Base-by-base conservation (phyloP, 2,113 vertebrate species). In the Anhinga rufa region DNA sequence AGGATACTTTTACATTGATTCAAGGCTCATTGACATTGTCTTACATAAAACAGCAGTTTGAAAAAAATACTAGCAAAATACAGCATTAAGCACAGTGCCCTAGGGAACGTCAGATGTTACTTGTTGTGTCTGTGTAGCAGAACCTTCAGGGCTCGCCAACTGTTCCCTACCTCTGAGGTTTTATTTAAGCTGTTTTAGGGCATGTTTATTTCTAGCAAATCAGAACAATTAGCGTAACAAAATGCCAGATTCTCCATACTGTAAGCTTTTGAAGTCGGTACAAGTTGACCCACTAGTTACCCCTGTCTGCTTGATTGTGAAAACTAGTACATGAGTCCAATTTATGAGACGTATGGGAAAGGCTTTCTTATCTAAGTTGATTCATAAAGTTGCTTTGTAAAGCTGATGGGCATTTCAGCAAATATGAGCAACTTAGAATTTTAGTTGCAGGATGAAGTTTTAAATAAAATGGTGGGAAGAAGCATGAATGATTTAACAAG, bases 131-230 rank as follows among this genome's bases (percentile, higher is more conserved):
- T 82, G 42, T 66, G 66, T 54, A 86, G 75, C 69, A 84, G 82
- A 96, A 93, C 87, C 92, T 94, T 85, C 64, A 81, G 78, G 72
- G 81, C 88, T 96, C 4, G 2, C 93, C 89, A 94, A 81, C 77
- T 95, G 72, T 97, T 98, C 88, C 54, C 40, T 92, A 44, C 87
- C 72, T 97, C 81, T 90, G 86, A 97, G 92, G 83, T 92, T 97
- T 90, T 91, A 95, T 81, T 87, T 95, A 81, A 88, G 51, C 71
- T 95, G 82, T 5, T 89, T 92, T 74, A 82, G 93, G 92, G 83
- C 82, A 58, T 89, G 62, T 90, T 95, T 97, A 60, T 96, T 97
- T 93, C 81, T 90, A 95, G 91, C 52, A 96, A 92, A 97, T 93
- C 90, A 79, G 64, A 93, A 90, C 79, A 66, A 87, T 95, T 96